These are phyloP conservation scores for Pollicipes pollicipes DNA, from an alignment of 1,140 invertebrate genomes.

Conservation along the genomic window DNA sequence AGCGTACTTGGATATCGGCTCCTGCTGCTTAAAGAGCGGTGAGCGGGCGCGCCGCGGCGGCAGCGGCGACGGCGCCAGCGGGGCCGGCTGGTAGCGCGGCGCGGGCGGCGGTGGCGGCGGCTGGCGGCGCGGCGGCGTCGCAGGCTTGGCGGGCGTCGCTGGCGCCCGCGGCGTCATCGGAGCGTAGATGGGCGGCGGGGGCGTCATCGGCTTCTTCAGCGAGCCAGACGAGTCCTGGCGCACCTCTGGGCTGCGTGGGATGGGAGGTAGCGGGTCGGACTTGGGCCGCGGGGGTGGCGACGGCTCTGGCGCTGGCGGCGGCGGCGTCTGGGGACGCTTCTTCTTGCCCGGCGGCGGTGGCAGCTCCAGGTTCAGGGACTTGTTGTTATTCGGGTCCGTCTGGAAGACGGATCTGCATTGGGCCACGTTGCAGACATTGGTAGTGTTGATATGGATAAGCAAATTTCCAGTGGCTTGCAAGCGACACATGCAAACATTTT, in stretches of 20 bases:
- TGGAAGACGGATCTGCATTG: neutral
- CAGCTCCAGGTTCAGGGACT: neutral
- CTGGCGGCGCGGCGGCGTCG: too few relatives aligned
- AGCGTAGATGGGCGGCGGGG: neutral
- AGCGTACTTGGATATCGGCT: neutral
- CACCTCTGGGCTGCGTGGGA: neutral
- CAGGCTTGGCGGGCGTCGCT: too few relatives aligned
- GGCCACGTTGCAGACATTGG: too few relatives aligned
- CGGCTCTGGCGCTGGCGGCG: neutral
- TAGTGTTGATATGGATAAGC: too few relatives aligned
- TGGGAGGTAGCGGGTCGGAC: neutral
- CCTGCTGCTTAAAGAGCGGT: neutral
- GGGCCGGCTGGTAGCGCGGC: neutral
- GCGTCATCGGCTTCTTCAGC: neutral
- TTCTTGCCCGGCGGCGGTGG: neutral
- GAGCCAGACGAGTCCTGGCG: neutral
- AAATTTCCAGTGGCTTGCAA: too few relatives aligned
- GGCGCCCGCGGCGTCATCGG: too few relatives aligned
- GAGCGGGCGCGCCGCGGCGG: neutral
- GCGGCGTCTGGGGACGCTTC: neutral
- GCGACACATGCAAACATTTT: too few relatives aligned
- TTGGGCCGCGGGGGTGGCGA: neutral
- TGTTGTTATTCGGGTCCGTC: neutral
- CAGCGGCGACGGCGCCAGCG: neutral
- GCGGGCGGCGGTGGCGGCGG: too few relatives aligned